phyloP scores from a whole-genome alignment of 2,888 invertebrate species.

The Neoscelio sp. region DNA sequence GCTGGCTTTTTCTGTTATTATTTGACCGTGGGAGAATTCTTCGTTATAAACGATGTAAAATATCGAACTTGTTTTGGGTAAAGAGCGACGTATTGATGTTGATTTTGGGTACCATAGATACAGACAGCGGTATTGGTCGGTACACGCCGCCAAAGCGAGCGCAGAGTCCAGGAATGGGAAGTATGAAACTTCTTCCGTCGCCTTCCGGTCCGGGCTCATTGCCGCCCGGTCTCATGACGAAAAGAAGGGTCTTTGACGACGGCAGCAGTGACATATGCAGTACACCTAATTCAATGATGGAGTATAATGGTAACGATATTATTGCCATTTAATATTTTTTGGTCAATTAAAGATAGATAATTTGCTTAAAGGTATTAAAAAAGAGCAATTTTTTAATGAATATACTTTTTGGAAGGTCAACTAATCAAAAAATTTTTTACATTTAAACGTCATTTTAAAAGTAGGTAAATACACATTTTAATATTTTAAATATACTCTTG shows the following conservation, averaged over 20 bases:
- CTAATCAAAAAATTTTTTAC: too few species aligned
- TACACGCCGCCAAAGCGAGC: conserved; percentile 95
- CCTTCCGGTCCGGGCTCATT: conserved; percentile 94
- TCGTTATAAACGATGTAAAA: too few species aligned
- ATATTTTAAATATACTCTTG: too few species aligned
- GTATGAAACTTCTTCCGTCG: conserved; percentile 90
- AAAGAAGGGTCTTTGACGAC: conserved; percentile 88
- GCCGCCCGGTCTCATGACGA: conserved; percentile 91
- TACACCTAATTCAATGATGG: conserved; percentile 93
- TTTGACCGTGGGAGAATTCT: conserved; percentile 21
- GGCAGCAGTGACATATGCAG: conserved; percentile 94
- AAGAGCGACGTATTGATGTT: not conserved
- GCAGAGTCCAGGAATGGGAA: conserved; percentile 92
- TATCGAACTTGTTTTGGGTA: not conserved
- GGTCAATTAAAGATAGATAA: too few species aligned
- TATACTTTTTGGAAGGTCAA: too few species aligned
- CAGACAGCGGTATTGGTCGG: conserved; percentile 94
- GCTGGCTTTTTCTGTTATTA: conserved; percentile 43
- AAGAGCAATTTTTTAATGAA: too few species aligned
- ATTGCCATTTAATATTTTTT: not conserved
- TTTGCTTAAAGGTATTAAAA: too few species aligned
- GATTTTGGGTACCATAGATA: conserved; percentile 85
- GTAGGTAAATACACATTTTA: too few species aligned
- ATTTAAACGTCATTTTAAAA: too few species aligned
- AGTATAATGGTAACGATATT: conserved; percentile 88